Conservation (phyloP, 2,888 invertebrate genomes). For the Mythimna loreyi region DNA sequence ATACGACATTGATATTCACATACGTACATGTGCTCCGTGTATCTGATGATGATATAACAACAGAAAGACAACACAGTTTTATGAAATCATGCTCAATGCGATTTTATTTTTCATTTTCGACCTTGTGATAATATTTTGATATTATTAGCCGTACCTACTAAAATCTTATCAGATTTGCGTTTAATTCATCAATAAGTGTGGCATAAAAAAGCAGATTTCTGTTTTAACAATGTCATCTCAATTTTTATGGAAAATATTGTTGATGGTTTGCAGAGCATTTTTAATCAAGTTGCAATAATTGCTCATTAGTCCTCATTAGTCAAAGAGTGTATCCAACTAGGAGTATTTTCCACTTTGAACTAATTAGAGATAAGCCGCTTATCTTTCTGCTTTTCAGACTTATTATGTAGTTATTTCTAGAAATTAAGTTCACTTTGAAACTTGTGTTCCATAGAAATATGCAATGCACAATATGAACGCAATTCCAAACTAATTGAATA, state of each 20-base stretch:
- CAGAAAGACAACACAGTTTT: conserved; percentile 48
- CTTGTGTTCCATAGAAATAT: background rate
- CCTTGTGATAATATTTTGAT: conserved; percentile 48
- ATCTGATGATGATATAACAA: conserved; percentile 66
- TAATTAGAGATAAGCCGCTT: conserved; percentile 12
- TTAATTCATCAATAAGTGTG: conserved; percentile 38
- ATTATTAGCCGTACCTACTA: conserved; percentile 29
- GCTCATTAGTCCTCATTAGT: too few species aligned
- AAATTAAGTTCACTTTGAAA: background rate
- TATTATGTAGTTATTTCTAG: background rate
- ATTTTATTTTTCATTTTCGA: conserved; percentile 46
- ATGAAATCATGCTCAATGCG: conserved; percentile 33
- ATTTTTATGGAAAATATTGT: conserved; percentile 2
- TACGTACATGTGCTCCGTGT: conserved; percentile 56
- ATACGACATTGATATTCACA: conserved; percentile 77
- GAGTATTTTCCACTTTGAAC: conserved; percentile 14
- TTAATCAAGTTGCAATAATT: background rate
- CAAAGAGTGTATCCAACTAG: background rate
- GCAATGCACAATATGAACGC: background rate
- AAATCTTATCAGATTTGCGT: conserved; percentile 36
- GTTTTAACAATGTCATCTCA: background rate
- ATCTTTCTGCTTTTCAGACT: conserved; percentile 25
- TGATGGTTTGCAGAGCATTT: background rate
- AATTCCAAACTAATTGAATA: background rate
- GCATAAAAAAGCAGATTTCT: background rate